A percentile compares a stretch with the other conserved stretches of the same genome.
Evolutionary conservation across 2,113 vertebrate genomes (phyloP).

Genomic region (Suncus etruscus): DNA sequence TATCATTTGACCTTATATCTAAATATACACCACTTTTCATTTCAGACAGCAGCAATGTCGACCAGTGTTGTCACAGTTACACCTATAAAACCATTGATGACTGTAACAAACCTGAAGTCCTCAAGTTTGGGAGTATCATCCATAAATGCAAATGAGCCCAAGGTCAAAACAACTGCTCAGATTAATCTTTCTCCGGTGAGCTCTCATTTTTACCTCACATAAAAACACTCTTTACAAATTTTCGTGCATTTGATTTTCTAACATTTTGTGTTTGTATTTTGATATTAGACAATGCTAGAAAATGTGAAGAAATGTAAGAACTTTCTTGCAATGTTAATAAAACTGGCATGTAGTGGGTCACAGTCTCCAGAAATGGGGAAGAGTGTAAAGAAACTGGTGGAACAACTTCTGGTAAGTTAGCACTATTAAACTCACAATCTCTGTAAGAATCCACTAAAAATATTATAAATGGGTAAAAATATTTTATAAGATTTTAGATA

Average conservation of each 20-base stretch:
- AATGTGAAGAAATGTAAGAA: slow-evolving; percentile 99
- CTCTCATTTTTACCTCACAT: slow-evolving; percentile 48
- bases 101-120: slow-evolving; percentile 84
- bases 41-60: slow-evolving; percentile 85
- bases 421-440: neutral
- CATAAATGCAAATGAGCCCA: slow-evolving; percentile 69
- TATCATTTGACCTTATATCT: neutral
- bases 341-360: slow-evolving; percentile 94
- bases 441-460: neutral
- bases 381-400: slow-evolving; percentile 94
- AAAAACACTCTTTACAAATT: slow-evolving; percentile 50
- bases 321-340: slow-evolving; percentile 96
- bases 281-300: slow-evolving; percentile 91
- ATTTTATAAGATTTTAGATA: no score
- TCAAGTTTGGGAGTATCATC: slow-evolving; percentile 78
- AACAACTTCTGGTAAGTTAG: slow-evolving; percentile 92
- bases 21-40: slow-evolving; percentile 68
- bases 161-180: slow-evolving; percentile 82
- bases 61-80: slow-evolving; percentile 82
- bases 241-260: slow-evolving; percentile 68
- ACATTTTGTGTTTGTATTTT: slow-evolving; percentile 75
- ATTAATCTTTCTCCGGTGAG: slow-evolving; percentile 86
- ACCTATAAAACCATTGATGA: slow-evolving; percentile 82
- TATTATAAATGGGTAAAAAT: neutral
- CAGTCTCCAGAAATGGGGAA: slow-evolving; percentile 92